phyloP scores from a whole-genome alignment of 2,888 invertebrate species.

The Acanthococcus lagerstroemiae region DNA sequence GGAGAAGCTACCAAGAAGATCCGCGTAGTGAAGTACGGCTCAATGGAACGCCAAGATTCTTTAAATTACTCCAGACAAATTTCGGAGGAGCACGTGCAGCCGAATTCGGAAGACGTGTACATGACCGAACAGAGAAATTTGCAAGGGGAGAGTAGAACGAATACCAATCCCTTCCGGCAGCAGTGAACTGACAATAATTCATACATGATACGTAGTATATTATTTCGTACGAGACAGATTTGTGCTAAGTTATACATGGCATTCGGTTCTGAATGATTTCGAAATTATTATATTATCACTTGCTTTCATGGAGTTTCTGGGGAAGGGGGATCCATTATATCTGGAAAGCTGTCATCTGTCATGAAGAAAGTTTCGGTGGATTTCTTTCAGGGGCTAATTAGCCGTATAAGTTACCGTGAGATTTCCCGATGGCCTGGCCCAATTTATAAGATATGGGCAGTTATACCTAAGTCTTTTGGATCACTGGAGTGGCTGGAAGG shows the following conservation, averaged over 20 bases:
- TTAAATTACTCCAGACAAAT: constrained; percentile 38
- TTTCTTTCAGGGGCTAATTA: too few relatives aligned
- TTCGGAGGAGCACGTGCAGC: constrained; percentile 50
- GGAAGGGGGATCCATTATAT: too few relatives aligned
- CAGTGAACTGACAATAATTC: background rate
- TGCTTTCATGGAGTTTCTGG: too few relatives aligned
- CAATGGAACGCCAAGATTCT: constrained; percentile 50
- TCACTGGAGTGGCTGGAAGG: too few relatives aligned
- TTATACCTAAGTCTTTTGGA: too few relatives aligned
- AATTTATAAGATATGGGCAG: too few relatives aligned
- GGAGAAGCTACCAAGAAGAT: constrained; percentile 44
- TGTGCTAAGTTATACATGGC: background rate
- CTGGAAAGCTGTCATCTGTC: too few relatives aligned
- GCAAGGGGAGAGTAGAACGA: constrained; percentile 40
- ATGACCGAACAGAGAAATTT: constrained; percentile 45
- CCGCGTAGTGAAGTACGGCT: constrained; percentile 47
- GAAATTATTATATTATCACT: too few relatives aligned
- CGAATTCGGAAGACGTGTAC: constrained; percentile 51
- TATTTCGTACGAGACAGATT: background rate
- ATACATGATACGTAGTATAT: background rate
- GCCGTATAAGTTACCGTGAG: too few relatives aligned
- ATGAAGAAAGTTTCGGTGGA: too few relatives aligned
- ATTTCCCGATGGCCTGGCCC: too few relatives aligned
- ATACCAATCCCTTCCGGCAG: constrained; percentile 28
- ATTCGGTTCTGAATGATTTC: background rate